These are phyloP conservation scores for Drosophila biarmipes DNA, from an alignment of 1,140 invertebrate species.

Conservation along the genomic window DNA sequence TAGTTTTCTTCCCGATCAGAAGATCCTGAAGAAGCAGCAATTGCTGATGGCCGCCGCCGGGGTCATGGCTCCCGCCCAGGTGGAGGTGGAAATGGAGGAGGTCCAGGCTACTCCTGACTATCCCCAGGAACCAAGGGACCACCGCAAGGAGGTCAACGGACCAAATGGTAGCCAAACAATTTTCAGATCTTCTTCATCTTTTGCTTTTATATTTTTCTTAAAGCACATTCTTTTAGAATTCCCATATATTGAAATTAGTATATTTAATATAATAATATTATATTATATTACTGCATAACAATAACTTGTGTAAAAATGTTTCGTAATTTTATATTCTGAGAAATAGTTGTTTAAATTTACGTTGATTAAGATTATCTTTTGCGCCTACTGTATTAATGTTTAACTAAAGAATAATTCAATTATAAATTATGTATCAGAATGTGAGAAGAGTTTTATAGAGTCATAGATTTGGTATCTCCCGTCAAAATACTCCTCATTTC, in stretches of 20 bases:
- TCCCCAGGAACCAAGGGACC: constrained; percentile 6
- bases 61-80: constrained; percentile 44
- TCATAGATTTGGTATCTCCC: neutral
- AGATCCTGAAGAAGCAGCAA: constrained; percentile 78
- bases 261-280: too few relatives aligned
- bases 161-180: constrained; percentile 65
- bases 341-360: too few relatives aligned
- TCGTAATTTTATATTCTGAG: neutral
- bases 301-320: neutral
- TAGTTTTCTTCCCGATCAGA: constrained; percentile 77
- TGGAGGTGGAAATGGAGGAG: constrained; percentile 20
- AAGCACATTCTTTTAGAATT: neutral
- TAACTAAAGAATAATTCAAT: too few relatives aligned
- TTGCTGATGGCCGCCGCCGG: constrained; percentile 74
- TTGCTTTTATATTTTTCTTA: neutral
- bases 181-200: constrained; percentile 22
- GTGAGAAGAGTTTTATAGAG: neutral
- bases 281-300: neutral
- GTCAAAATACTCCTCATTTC: constrained; percentile 8
- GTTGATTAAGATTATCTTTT: neutral
- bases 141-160: constrained; percentile 36
- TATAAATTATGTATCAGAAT: neutral
- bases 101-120: constrained; percentile 17
- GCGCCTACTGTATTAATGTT: too few relatives aligned
- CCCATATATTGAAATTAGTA: neutral